Base-by-base conservation (phyloP, 2,113 vertebrate species). In the Xenopus borealis region DNA sequence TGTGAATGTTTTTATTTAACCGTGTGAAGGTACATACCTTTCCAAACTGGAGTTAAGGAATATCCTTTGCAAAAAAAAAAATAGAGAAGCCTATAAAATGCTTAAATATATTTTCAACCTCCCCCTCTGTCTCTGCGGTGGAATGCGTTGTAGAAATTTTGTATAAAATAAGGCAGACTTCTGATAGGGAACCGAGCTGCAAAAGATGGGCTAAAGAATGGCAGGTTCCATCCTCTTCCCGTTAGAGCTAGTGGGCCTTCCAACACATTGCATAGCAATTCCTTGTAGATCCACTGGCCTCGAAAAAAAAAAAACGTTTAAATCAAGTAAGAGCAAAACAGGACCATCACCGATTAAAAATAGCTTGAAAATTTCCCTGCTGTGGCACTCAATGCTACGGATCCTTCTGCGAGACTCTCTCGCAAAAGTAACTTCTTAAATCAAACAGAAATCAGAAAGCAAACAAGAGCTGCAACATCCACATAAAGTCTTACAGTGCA, bases 161-260 rank as follows among this genome's bases (percentile, higher is more conserved):
- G 85, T 95, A 95, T 88, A 96, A 98, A 98, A 94, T 94, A 95
- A 95, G 94, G 94, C 93, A 94, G 92, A 91, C 83, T 91, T 87
- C 91, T 90, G 90, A 91, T 88, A 92, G 89, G 89, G 93, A 92
- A 90, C 87, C 89, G 88, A 88, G 83, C 85, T 91, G 92, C 87
- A 93, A 94, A 90, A 91, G 85, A 84, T 91, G 85, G 85, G 79
- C 89, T 72, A 86, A 86, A 85, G 87, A 86, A 81, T 46, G 14
- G 53, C 12, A 20, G 3, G 9, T 4, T 20, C 50, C 55, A 27
- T 12, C 62, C 62, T 66, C n/a, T 66, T 33, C 69, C 53, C 20
- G 7, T 52, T 44, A n/a, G 12, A 59, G 53, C 69, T 69, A 67
- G 62, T 33, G 69, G 75, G 71, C 62, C 75, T 72, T 57, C 69